Conservation (phyloP, 2,113 vertebrate species). For the Clupea harengus region DNA sequence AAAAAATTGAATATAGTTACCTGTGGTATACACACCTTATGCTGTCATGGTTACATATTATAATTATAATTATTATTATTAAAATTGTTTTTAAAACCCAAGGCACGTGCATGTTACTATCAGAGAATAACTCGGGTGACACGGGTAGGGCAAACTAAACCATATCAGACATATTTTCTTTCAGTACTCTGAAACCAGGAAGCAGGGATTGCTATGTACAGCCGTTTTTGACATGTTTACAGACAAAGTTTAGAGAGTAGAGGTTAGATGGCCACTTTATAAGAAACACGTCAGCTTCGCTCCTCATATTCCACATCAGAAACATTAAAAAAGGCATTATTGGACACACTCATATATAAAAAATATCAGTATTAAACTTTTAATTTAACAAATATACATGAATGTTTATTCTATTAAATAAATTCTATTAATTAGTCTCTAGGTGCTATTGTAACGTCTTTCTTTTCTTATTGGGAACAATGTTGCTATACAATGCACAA, state of each 20-base stretch:
- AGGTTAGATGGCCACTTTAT: not conserved
- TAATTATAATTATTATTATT: not conserved
- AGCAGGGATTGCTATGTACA: not conserved
- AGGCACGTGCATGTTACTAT: not conserved
- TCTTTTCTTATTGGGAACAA: slow-evolving; percentile 56
- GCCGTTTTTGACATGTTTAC: not conserved
- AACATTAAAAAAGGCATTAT: slow-evolving; percentile 60
- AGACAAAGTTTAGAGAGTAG: not conserved
- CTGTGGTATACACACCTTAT: slow-evolving; percentile 5
- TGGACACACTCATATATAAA: slow-evolving; percentile 88
- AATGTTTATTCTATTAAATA: slow-evolving; percentile 92
- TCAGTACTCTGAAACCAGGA: not conserved
- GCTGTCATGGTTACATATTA: not conserved
- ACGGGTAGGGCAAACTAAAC: not conserved
- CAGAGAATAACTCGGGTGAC: not conserved
- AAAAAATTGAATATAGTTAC: not conserved
- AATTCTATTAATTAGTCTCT: slow-evolving; percentile 72
- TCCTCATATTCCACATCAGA: slow-evolving; percentile 37
- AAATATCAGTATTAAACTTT: slow-evolving; percentile 91
- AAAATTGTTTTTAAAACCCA: not conserved
- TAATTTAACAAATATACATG: slow-evolving; percentile 97
- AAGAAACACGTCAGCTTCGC: not conserved
- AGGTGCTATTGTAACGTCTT: slow-evolving; percentile 81
- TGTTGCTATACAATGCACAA: slow-evolving; percentile 68
- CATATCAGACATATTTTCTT: not conserved